Percentiles rank a stretch among this genome's conserved stretches.
Conservation (phyloP, 30 jellyfish, hydroid and myxozoan species). For the Aurelia aurita region DNA sequence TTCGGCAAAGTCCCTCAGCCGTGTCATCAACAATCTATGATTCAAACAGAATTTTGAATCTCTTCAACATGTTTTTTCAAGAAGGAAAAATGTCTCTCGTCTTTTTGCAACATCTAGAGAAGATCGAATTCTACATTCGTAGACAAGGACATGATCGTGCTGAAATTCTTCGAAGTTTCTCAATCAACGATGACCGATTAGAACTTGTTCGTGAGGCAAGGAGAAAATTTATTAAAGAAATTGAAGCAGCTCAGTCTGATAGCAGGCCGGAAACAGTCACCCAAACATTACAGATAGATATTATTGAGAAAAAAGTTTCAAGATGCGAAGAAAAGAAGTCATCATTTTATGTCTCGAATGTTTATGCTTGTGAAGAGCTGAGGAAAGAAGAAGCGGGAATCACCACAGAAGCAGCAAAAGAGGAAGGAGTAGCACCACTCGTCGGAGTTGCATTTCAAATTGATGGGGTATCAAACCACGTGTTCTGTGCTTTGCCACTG, state of each 20-base stretch:
- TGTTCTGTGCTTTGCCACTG: slow-evolving; percentile 72
- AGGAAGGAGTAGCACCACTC: slow-evolving; percentile 43
- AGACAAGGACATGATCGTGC: too few species aligned
- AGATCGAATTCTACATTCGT: slow-evolving; percentile 24
- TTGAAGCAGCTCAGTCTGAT: too few species aligned
- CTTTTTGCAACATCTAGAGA: slow-evolving; percentile 37
- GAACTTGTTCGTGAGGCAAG: too few species aligned
- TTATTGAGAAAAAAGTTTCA: too few species aligned
- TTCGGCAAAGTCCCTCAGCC: slow-evolving; percentile 54
- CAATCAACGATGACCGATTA: too few species aligned
- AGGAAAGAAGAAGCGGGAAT: slow-evolving; percentile 1
- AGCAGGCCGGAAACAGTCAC: too few species aligned
- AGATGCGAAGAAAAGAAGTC: too few species aligned
- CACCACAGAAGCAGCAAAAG: slow-evolving; percentile 5
- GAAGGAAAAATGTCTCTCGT: slow-evolving; percentile 56
- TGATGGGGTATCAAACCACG: slow-evolving; percentile 34
- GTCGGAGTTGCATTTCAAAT: slow-evolving; percentile 61
- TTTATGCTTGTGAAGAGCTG: slow-evolving; percentile 14
- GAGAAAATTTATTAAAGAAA: too few species aligned
- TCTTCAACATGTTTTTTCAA: slow-evolving; percentile 31
- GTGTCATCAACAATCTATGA: slow-evolving; percentile 40
- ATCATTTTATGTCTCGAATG: background rate
- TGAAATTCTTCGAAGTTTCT: too few species aligned
- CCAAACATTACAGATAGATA: too few species aligned
- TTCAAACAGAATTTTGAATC: slow-evolving; percentile 5